Evolutionary conservation across 2,797 vertebrate species (phyloP).

Genomic region (Enteromius radiatus): DNA sequence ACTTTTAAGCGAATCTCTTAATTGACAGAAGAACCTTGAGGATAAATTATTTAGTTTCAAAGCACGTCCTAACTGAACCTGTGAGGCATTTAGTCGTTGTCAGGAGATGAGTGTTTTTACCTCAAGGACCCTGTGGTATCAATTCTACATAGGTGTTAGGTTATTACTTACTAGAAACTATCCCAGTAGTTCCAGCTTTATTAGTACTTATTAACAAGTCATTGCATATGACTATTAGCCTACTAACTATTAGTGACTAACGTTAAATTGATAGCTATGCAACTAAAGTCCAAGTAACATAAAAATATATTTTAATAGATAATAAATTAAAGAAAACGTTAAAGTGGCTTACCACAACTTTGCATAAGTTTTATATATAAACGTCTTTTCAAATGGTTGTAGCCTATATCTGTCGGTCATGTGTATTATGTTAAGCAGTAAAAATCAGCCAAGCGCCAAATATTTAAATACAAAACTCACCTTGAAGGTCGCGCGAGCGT

Average conservation of each 20-base stretch:
- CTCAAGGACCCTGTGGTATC: not conserved
- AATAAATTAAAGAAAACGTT: not conserved
- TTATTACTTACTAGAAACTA: not conserved
- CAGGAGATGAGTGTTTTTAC: not conserved
- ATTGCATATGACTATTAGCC: not conserved
- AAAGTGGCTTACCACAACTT: not conserved
- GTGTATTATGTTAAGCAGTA: not conserved
- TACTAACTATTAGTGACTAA: not conserved
- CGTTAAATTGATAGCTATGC: not conserved
- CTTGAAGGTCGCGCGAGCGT: slow-evolving; percentile 10
- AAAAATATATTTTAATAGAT: not conserved
- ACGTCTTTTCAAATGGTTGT: not conserved
- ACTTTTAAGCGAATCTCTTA: slow-evolving; percentile 11
- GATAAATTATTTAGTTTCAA: not conserved
- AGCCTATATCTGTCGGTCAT: not conserved
- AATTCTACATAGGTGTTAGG: not conserved
- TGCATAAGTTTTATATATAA: not conserved
- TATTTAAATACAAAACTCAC: not conserved
- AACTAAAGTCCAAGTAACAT: not conserved
- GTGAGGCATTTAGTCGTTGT: not conserved
- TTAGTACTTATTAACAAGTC: not conserved
- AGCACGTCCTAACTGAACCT: not conserved
- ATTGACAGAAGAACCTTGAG: not conserved
- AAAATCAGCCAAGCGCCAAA: not conserved
- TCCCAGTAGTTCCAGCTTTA: not conserved